These are phyloP conservation scores for Neopipo cinnamomea DNA, from an alignment of 2,113 vertebrate genomes.

Conservation along the genomic window DNA sequence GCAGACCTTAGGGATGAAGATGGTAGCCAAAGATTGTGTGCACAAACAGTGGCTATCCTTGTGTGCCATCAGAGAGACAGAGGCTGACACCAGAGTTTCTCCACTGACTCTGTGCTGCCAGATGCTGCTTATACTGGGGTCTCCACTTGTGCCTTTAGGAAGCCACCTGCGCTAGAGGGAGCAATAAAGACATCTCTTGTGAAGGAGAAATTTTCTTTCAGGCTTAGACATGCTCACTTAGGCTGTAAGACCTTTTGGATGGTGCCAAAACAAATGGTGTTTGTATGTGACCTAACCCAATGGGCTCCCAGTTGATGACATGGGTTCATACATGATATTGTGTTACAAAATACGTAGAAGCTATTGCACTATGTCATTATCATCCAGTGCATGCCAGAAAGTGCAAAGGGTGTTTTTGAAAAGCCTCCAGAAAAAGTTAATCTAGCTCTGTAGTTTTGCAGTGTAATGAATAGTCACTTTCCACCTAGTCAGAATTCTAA, in stretches of 20 bases:
- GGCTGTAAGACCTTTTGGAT: not conserved
- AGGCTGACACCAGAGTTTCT: not conserved
- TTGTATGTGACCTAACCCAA: not conserved
- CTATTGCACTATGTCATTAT: not conserved
- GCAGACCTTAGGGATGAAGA: not conserved
- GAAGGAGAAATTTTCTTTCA: not conserved
- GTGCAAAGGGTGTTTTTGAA: not conserved
- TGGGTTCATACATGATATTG: not conserved
- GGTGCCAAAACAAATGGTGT: not conserved
- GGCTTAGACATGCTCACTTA: not conserved
- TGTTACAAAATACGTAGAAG: not conserved
- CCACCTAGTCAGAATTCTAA: constrained; percentile 4
- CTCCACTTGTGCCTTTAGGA: not conserved
- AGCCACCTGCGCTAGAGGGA: not conserved
- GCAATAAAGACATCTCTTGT: not conserved
- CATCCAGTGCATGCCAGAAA: not conserved
- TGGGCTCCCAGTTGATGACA: not conserved
- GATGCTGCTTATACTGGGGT: not conserved
- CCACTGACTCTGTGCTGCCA: not conserved
- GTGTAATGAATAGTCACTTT: not conserved
- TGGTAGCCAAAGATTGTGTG: not conserved
- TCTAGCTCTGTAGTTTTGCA: not conserved
- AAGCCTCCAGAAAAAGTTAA: not conserved
- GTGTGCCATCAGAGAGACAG: not conserved
- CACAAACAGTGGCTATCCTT: not conserved